These are phyloP conservation scores for Chrysotoxum bicinctum DNA, from an alignment of 2,888 invertebrate species.

Conservation along the genomic window DNA sequence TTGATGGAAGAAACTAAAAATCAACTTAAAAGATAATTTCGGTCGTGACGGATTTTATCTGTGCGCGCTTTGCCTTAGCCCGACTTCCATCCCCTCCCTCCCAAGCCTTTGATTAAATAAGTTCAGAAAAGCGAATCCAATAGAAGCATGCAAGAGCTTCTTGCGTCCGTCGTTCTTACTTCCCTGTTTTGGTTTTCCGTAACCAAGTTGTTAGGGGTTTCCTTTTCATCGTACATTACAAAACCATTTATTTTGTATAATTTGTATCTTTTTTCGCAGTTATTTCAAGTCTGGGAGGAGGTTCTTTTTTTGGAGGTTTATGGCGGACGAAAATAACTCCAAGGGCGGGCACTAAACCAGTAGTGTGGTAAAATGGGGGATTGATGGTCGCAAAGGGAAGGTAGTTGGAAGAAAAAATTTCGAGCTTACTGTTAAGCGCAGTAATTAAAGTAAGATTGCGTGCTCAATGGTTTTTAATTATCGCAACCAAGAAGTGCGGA, in stretches of 20 bases:
- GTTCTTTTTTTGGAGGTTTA: conserved; percentile 19
- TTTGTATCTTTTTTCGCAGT: conserved; percentile 18
- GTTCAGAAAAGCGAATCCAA: conserved; percentile 18
- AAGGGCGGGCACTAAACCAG: not conserved
- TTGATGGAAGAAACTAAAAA: conserved; percentile 53
- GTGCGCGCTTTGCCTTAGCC: not conserved
- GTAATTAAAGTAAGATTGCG: conserved; percentile 53
- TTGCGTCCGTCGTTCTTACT: not conserved
- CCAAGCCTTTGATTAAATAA: conserved; percentile 45
- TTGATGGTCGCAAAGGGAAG: no score
- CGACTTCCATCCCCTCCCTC: not conserved
- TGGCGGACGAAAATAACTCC: conserved; percentile 37
- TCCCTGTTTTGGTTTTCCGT: not conserved
- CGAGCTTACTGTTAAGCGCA: conserved; percentile 30
- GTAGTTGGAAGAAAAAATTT: not conserved
- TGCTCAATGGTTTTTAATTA: conserved; percentile 51
- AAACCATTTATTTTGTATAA: conserved; percentile 45
- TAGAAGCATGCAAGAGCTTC: conserved; percentile 16
- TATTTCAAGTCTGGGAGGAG: not conserved
- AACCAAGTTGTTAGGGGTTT: conserved; percentile 1
- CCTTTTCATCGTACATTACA: conserved; percentile 3
- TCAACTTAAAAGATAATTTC: conserved; percentile 50
- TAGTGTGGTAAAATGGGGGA: no score
- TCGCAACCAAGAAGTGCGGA: conserved; percentile 31
- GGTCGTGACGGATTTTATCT: conserved; percentile 21